Evolutionary conservation across 92 coral and sea anemone species (phyloP), one percentile per base, ranked within the genome.

Genomic region (Phenganax stokvisi): DNA sequence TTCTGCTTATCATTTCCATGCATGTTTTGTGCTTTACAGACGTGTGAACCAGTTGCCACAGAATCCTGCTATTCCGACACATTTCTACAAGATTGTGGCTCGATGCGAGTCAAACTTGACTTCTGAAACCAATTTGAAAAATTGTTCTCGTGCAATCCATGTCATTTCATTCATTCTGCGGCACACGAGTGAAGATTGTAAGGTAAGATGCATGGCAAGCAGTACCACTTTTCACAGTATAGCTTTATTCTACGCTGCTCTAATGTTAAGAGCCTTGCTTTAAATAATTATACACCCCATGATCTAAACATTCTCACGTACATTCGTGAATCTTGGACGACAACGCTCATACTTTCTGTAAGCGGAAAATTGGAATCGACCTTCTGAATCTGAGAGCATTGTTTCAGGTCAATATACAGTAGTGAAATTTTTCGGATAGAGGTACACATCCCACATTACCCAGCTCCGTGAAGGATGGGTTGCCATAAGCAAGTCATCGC

Each of bases 51-150:
- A 91, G 82, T 64, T 85, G 80, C 69, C 87, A 8, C 70, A 86
- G 27, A 91, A 91, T 25, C 94, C 92, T n/a, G 98, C 90, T 12
- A 85, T 94, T 61, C 97, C 98, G 11, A 90, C 98, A 13, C 97
- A 91, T 84, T 91, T 81, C 67, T 94, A 94, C 81, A 94, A 94
- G 79, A 94, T 94, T 70, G 82, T 91, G 71, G 74, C 88, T 10
- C 92, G 96, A 54, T 94, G 98, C 71, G 90, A 90, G 72, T 63
- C 66, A 25, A 74, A 54, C 25, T 74, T 75, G 79, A 74, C 84
- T 15, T 71, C 92, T 63, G 88, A 83, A 56, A 73, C 85, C 67
- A 68, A 88, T 62, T 85, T 92, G 12, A 80, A 90, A 75, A 89
- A 90, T 86, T 94, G 97, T 67, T 51, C 82, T 56, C 97, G 98